Evolutionary conservation across 2,888 invertebrate genomes (phyloP).

Genomic region (Mallateleia sp.): DNA sequence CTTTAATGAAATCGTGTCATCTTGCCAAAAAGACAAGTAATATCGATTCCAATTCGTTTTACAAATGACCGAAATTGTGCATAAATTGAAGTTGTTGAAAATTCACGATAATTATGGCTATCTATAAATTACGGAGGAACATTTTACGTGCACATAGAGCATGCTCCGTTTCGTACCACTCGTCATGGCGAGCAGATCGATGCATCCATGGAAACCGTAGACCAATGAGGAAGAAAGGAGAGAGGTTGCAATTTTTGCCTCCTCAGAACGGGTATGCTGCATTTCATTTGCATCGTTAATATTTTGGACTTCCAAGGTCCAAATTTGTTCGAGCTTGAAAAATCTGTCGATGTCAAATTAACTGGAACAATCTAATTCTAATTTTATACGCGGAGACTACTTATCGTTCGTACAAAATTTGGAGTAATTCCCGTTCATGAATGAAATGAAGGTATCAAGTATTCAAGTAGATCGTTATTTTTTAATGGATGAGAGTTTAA

Average conservation of each 20-base stretch:
- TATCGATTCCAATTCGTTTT: no score
- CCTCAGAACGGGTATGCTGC: conserved; percentile 50
- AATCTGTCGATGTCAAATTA: no score
- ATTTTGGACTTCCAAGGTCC: neutral
- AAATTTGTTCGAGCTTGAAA: no score
- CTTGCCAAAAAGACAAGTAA: no score
- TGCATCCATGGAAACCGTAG: conserved; percentile 89
- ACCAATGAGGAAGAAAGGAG: conserved; percentile 75
- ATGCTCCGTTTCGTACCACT: conserved; percentile 83
- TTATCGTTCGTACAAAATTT: no score
- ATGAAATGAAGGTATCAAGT: neutral
- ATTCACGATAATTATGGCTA: conserved; percentile 14
- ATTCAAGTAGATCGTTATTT: neutral
- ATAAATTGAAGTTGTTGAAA: conserved; percentile 33
- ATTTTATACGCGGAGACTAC: no score
- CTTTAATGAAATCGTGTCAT: no score
- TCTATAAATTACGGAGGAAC: conserved; percentile 27
- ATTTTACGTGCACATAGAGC: conserved; percentile 77
- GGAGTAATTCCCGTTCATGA: no score
- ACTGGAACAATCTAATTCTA: no score
- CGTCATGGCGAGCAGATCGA: conserved; percentile 87
- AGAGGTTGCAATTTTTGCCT: conserved; percentile 69
- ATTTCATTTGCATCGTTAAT: conserved; percentile 62
- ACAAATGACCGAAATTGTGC: no score
- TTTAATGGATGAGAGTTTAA: neutral